phyloP scores from a whole-genome alignment of 64 coral and sea anemone genomes.

The Hydrozoanthus tunicans region DNA sequence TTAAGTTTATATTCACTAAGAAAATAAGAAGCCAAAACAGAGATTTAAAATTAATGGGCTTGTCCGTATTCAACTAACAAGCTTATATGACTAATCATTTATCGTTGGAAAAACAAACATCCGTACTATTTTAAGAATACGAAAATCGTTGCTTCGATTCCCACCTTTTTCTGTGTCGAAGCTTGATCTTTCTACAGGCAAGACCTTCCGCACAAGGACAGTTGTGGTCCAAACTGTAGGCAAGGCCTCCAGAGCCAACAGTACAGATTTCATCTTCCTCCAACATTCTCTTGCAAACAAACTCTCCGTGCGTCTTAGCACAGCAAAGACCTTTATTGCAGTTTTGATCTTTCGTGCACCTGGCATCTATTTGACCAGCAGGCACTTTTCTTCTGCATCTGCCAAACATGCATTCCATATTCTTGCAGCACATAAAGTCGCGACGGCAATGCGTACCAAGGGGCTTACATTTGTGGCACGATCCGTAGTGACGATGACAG shows the following conservation, averaged over 20 bases:
- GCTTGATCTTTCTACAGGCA: constrained; percentile 74
- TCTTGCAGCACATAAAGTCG: constrained; percentile 73
- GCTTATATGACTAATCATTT: background rate
- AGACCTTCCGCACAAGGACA: constrained; percentile 87
- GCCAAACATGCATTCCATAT: constrained; percentile 96
- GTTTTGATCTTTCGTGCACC: constrained; percentile 77
- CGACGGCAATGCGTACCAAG: constrained; percentile 71
- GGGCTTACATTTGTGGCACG: constrained; percentile 81
- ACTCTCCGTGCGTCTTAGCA: constrained; percentile 88
- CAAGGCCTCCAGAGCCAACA: constrained; percentile 82
- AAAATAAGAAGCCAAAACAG: background rate
- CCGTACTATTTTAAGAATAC: background rate
- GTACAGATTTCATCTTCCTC: constrained; percentile 78
- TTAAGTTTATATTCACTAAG: background rate
- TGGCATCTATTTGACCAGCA: constrained; percentile 49
- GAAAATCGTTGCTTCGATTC: background rate
- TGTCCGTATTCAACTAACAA: background rate
- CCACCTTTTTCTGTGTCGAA: constrained; percentile 71
- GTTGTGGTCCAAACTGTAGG: constrained; percentile 82
- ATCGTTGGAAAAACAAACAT: constrained; percentile 31
- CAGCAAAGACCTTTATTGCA: constrained; percentile 90
- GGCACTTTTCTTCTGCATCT: constrained; percentile 70
- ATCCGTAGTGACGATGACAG: constrained; percentile 90
- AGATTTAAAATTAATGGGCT: background rate
- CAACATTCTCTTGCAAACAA: constrained; percentile 87